Evolutionary conservation across 2,797 vertebrate species (phyloP), one percentile per base, ranked within the genome.

Genomic region (Crypturellus tataupa): DNA sequence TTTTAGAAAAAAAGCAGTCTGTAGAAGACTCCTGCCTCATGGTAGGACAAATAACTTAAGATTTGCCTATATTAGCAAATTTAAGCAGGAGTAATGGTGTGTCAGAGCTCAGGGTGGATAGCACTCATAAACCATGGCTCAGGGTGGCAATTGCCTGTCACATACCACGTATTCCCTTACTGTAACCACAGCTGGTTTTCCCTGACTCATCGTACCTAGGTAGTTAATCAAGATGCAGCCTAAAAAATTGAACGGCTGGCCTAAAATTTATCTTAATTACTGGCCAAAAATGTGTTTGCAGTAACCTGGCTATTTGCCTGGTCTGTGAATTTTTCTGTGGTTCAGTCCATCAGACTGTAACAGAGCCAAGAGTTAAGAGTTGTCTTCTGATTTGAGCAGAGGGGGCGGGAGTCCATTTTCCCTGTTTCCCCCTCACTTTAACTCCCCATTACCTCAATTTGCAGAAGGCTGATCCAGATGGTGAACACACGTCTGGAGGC

Each of bases 401-500:
- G 84, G 58, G 91, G 80, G 77, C 93, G 53, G 42, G 42, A 29
- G 56, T 89, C 77, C 2, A 3, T 58, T 13, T 75, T 92, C 79
- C 84, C 92, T 83, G 88, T 69, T 63, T 69, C 81, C 78, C 81
- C 53, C 35, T 93, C 49, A 60, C 62, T 2, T 12, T 85, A 83
- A 83, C 87, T 94, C 89, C 91, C 11, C 53, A 85, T 95, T 95
- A 96, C 94, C 94, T 90, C 21, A 0, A 42, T 58, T 83, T 95
- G 76, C 94, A 95, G 90, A 94, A 95, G 91, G 94, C 71, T 72
- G 91, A 93, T 93, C 95, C 95, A 95, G 91, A 96, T 96, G 95
- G 91, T 76, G 88, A 94, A 72, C 93, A 89, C 91, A 96, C 86
- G 94, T 94, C 91, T 95, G 93, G 80, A 91, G 91, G 94, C 95